Evolutionary conservation across 2,888 invertebrate species (phyloP).

Genomic region (Brachynemurus nebulosus): DNA sequence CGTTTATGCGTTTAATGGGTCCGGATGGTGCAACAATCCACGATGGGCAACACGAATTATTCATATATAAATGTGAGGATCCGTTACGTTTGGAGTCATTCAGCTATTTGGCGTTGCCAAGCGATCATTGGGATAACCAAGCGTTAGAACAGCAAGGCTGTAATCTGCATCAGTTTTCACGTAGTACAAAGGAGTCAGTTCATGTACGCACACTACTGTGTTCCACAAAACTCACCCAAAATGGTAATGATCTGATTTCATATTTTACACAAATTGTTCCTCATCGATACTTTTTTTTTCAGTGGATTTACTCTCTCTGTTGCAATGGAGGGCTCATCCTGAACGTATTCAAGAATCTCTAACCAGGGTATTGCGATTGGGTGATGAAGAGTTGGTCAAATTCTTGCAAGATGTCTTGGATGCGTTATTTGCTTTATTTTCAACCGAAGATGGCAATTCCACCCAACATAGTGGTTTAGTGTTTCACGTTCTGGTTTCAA

Average conservation of each 20-base stretch:
- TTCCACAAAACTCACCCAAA: conserved; percentile 94
- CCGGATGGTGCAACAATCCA: conserved; percentile 78
- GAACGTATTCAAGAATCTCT: conserved; percentile 78
- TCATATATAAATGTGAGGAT: conserved; percentile 88
- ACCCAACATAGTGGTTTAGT: conserved; percentile 82
- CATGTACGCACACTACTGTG: conserved; percentile 72
- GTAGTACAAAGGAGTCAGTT: conserved; percentile 74
- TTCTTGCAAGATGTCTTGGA: conserved; percentile 90
- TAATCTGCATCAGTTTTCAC: conserved; percentile 44
- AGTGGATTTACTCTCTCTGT: conserved; percentile 74
- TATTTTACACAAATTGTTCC: too few species aligned
- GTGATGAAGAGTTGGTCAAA: conserved; percentile 84
- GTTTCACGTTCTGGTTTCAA: conserved; percentile 83
- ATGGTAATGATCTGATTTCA: too few species aligned
- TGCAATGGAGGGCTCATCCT: conserved; percentile 86
- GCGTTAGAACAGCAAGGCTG: conserved; percentile 32
- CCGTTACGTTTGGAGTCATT: conserved; percentile 49
- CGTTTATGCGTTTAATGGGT: conserved; percentile 82
- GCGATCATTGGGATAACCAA: conserved; percentile 46
- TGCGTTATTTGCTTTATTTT: conserved; percentile 84
- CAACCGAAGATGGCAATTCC: conserved; percentile 81
- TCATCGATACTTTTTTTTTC: too few species aligned
- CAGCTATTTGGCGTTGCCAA: conserved; percentile 48
- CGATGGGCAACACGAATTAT: conserved; percentile 80
- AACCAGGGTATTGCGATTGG: conserved; percentile 64